Evolutionary conservation across 2,888 invertebrate species (phyloP), one percentile per base, ranked within the genome.

Genomic region (Drosophila longiperda): DNA sequence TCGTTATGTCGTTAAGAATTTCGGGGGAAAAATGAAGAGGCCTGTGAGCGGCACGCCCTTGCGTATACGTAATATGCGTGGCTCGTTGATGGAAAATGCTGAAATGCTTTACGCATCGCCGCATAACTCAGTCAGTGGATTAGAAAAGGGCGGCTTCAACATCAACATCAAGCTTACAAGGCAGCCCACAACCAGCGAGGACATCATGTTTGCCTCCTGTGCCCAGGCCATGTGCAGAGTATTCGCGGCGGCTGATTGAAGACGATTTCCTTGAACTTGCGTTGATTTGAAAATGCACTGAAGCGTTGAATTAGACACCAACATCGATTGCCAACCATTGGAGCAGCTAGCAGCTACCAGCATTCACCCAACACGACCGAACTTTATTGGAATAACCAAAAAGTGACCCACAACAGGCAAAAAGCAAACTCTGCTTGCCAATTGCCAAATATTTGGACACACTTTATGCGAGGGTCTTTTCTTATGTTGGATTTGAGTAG

Each of bases 71-170:
- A 85, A 85, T 85, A 81, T 85, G 85, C 80, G 80, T 80, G 72
- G 40, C 63, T 61, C 82, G 89, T 87, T 89, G 88, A 88, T 89
- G 89, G 89, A 88, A 89, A 88, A 89, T 87, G 80, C 87, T 89
- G 84, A 88, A 87, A 86, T 87, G 87, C 89, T 88, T 88, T 88
- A 88, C 89, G 89, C 88, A 83, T 84, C 88, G 89, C 84, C 83
- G 88, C 82, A 84, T 89, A 87, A 84, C 83, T 88, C 83, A 87
- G 87, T 83, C 89, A 88, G 74, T 88, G 88, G 89, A 89, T 88
- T 88, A 88, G 88, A 88, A 89, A 89, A 87, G 87, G 89, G 89
- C 87, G 89, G 75, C 75, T 57, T 64, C 60, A 53, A 59, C 64
- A 57, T 57, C 73, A 62, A 55, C 57, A 61, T 58, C 50, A 33